These are phyloP conservation scores for Drosophila setifemur DNA, from an alignment of 1,140 invertebrate species.

Conservation along the genomic window DNA sequence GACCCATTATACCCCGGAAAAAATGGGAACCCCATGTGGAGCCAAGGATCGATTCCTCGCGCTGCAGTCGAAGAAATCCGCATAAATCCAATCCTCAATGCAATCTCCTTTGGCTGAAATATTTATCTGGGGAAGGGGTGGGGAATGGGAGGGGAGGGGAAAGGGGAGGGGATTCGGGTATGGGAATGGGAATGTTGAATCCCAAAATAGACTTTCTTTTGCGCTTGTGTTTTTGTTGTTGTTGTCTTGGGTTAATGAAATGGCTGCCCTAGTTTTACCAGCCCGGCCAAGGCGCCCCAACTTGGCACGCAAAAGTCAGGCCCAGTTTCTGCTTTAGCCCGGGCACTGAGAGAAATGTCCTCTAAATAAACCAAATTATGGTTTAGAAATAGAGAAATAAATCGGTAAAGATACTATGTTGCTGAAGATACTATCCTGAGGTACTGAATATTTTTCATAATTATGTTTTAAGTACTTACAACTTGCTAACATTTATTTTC, in stretches of 20 bases:
- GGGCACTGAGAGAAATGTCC: neutral
- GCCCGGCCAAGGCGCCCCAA: slow-evolving; percentile 54
- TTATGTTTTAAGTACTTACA: too few species aligned
- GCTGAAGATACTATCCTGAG: too few species aligned
- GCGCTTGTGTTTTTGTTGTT: neutral
- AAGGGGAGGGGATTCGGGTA: neutral
- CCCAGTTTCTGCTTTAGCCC: slow-evolving; percentile 17
- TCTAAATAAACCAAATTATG: too few species aligned
- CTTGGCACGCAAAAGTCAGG: slow-evolving; percentile 47
- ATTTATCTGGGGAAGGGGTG: slow-evolving; percentile 11
- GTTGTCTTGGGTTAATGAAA: slow-evolving; percentile 63
- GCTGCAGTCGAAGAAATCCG: slow-evolving; percentile 4
- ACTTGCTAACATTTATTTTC: too few species aligned
- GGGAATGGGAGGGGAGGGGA: neutral
- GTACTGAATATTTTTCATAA: too few species aligned
- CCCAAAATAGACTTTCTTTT: too few species aligned
- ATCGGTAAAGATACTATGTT: too few species aligned
- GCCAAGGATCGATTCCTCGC: neutral
- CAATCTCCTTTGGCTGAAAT: slow-evolving; percentile 27
- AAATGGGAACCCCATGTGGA: neutral
- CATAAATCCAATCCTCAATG: neutral
- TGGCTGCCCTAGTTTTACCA: slow-evolving; percentile 62
- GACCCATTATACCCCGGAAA: neutral
- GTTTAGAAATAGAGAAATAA: too few species aligned
- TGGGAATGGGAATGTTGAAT: slow-evolving; percentile 26